Percentiles rank a stretch among this genome's conserved stretches.
These are phyloP conservation scores for Xylocampa areola DNA, from an alignment of 2,888 invertebrate genomes.

Conservation along the genomic window DNA sequence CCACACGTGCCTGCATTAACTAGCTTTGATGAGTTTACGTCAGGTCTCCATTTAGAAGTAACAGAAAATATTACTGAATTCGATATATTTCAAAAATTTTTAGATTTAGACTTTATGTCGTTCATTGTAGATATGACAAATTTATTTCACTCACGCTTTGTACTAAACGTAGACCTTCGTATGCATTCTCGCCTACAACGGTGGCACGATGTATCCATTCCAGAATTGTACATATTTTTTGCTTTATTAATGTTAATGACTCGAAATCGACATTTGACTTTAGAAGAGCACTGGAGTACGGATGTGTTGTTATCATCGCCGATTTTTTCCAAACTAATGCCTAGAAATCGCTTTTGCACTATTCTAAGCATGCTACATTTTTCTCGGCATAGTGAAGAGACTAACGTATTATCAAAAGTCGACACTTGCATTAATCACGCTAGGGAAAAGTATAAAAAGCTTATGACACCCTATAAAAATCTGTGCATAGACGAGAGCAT, in stretches of 20 bases:
- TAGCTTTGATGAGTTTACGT: slow-evolving; percentile 36
- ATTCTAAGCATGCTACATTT: slow-evolving; percentile 42
- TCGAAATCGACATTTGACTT: slow-evolving; percentile 31
- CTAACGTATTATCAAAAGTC: slow-evolving; percentile 28
- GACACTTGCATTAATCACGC: slow-evolving; percentile 29
- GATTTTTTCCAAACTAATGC: slow-evolving; percentile 40
- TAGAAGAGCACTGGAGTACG: slow-evolving; percentile 48
- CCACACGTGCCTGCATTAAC: slow-evolving; percentile 29
- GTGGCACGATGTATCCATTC: slow-evolving; percentile 37
- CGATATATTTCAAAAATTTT: slow-evolving; percentile 28
- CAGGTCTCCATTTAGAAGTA: slow-evolving; percentile 30
- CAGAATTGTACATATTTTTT: slow-evolving; percentile 40
- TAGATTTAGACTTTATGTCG: slow-evolving; percentile 28
- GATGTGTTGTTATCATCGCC: slow-evolving; percentile 37
- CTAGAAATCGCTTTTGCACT: slow-evolving; percentile 43
- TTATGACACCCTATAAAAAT: slow-evolving; percentile 28
- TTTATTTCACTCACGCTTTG: slow-evolving; percentile 26
- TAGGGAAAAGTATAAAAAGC: slow-evolving; percentile 30
- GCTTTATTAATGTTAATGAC: slow-evolving; percentile 41
- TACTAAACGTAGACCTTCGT: slow-evolving; percentile 28
- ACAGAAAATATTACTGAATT: slow-evolving; percentile 34
- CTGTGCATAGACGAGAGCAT: slow-evolving; percentile 44
- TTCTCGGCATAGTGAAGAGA: slow-evolving; percentile 31
- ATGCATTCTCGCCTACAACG: slow-evolving; percentile 37
- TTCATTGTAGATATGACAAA: slow-evolving; percentile 26